phyloP scores from a whole-genome alignment of 2,797 vertebrate genomes.

The Pseudomugil tenellus region DNA sequence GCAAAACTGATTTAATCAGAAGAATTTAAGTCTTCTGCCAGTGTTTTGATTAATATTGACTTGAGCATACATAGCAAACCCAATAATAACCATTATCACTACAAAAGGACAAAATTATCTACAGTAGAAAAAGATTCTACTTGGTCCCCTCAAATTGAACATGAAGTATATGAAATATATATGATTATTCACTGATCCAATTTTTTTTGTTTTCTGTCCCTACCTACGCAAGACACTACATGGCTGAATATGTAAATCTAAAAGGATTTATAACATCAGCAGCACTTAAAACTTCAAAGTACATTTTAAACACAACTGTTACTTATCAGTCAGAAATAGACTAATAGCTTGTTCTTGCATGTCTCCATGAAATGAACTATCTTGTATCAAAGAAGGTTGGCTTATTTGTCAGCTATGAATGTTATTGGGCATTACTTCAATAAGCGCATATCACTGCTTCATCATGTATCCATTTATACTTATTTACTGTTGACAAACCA shows the following conservation, averaged over 20 bases:
- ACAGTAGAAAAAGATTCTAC: background rate
- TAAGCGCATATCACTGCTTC: constrained; percentile 71
- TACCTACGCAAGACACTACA: constrained; percentile 9
- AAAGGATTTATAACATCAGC: constrained; percentile 18
- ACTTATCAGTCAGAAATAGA: constrained; percentile 29
- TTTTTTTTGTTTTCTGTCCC: background rate
- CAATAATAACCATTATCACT: background rate
- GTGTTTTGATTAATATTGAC: background rate
- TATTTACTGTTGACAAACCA: constrained; percentile 67
- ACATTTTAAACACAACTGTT: constrained; percentile 37
- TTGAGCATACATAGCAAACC: background rate
- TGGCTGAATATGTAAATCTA: background rate
- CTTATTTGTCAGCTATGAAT: constrained; percentile 67
- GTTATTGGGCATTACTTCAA: constrained; percentile 75
- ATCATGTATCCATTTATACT: constrained; percentile 72
- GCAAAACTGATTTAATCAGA: background rate
- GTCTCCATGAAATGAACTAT: constrained; percentile 38
- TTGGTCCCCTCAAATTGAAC: background rate
- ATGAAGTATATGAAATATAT: background rate
- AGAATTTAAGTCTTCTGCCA: background rate
- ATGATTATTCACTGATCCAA: background rate
- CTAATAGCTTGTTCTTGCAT: constrained; percentile 44
- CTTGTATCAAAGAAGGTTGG: constrained; percentile 51
- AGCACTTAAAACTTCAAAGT: constrained; percentile 14
- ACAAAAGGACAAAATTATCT: background rate